Conservation (phyloP, 2,797 vertebrate genomes). For the Rousettus madagascariensis region DNA sequence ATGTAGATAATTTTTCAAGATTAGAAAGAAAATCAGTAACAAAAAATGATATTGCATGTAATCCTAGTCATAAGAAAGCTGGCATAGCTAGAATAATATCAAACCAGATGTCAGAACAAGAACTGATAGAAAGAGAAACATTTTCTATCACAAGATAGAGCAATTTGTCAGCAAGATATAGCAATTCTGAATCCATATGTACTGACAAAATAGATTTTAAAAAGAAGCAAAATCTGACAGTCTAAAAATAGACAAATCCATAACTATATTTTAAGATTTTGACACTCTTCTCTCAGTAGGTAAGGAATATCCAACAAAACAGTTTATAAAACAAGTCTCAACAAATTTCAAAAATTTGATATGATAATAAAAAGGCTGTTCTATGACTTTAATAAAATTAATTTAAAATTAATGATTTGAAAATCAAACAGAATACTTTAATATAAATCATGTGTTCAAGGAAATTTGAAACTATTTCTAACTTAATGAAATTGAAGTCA, state of each 20-base stretch:
- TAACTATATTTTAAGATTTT: not conserved
- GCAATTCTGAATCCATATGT: not conserved
- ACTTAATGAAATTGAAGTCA: not conserved
- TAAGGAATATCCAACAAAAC: not conserved
- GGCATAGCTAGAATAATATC: not conserved
- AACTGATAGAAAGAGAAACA: not conserved
- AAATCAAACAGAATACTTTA: not conserved
- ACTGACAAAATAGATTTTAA: not conserved
- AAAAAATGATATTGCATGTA: not conserved
- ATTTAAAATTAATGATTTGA: not conserved
- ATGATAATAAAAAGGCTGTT: not conserved
- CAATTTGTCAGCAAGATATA: not conserved
- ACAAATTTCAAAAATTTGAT: not conserved
- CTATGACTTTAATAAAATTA: not conserved
- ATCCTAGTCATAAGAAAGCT: not conserved
- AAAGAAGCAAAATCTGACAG: not conserved
- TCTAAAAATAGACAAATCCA: not conserved
- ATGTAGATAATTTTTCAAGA: not conserved
- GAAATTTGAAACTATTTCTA: not conserved
- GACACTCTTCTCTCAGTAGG: not conserved
- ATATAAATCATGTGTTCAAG: not conserved
- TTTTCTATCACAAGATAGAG: not conserved
- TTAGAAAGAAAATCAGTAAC: not conserved
- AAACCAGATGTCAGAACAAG: not conserved
- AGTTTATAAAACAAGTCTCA: not conserved